These are phyloP conservation scores for Andricus quercusramuli DNA, from an alignment of 2,888 invertebrate genomes.

Conservation along the genomic window DNA sequence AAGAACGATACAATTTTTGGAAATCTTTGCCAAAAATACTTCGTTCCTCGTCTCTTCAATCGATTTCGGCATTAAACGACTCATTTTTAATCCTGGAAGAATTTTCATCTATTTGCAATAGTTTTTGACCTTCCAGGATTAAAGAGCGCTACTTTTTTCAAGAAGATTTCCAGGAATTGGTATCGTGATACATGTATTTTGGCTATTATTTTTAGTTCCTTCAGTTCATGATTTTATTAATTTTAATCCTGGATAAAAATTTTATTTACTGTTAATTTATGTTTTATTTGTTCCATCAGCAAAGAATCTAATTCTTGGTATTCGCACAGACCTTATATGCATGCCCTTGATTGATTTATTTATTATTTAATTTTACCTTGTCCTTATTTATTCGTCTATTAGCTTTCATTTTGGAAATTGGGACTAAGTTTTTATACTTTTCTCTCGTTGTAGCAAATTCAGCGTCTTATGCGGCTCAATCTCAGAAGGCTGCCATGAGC, in stretches of 20 bases:
- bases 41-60: neutral
- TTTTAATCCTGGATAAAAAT: neutral
- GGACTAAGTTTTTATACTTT: neutral
- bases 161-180: slow-evolving; percentile 10
- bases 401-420: neutral
- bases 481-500: slow-evolving; percentile 40
- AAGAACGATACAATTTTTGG: slow-evolving; percentile 21
- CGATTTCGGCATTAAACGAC: neutral
- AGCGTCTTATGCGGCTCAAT: slow-evolving; percentile 50
- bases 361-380: neutral
- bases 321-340: slow-evolving; percentile 39
- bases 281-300: slow-evolving; percentile 27
- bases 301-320: slow-evolving; percentile 32
- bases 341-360: slow-evolving; percentile 18
- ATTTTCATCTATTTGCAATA: neutral
- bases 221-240: neutral
- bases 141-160: neutral
- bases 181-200: neutral
- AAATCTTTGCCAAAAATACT: slow-evolving; percentile 2
- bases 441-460: slow-evolving; percentile 46
- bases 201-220: neutral
- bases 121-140: neutral
- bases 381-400: neutral
- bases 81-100: neutral
- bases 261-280: slow-evolving; percentile 13